Base-by-base conservation (phyloP, 2,888 invertebrate genomes). In the Ormyrus rosae region DNA sequence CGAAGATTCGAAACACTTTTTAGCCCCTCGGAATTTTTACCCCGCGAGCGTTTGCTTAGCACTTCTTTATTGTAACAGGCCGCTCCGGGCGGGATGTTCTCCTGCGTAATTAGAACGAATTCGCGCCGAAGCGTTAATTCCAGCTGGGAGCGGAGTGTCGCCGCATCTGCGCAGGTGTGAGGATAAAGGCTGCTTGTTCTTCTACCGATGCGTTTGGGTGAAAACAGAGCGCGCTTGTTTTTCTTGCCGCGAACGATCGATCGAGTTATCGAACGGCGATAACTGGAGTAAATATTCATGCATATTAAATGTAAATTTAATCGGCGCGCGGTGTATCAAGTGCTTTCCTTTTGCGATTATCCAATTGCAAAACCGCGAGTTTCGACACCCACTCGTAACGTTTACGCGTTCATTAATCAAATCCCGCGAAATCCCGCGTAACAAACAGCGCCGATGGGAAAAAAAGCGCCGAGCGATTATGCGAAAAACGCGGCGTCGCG, bases 81-180 rank as follows among this genome's bases (percentile, higher is more conserved):
- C 11, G 7, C 19, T 19, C 19, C 19, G 19, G 19, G 1, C 19
- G 19, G 58, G 48, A 6, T 45, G 53, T 50, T 63, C 9, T 9
- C 34, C 69, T 61, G 63, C n/a, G n/a, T 55, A 69, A 77, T 63
- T 77, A 50, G 69, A 13, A 46, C 70, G 61, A 48, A 34, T 77
- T 77, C 56, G 9, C 76, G 46, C 5, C 6, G 19, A 9, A 0
- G 34, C 55, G 69, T 13, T 76, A 76, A 76, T 11, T 48, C 1
- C 10, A 69, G 9, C 56, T 65, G 64, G 51, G n/a, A 13, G 55
- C 45, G 2, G 53, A 51, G n/a, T 5, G 8, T 10, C 46, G 56
- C 58, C 19, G 34, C 50, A 7, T 34, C 51, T 51, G 10, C 53
- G 19, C 61, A 72, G 51, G 50, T 61, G 61, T 51, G n/a, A 56